A percentile compares a stretch with the other conserved stretches of the same genome.
Conservation (phyloP, 2,888 invertebrate species). For the Heteromyza rotundicornis region DNA sequence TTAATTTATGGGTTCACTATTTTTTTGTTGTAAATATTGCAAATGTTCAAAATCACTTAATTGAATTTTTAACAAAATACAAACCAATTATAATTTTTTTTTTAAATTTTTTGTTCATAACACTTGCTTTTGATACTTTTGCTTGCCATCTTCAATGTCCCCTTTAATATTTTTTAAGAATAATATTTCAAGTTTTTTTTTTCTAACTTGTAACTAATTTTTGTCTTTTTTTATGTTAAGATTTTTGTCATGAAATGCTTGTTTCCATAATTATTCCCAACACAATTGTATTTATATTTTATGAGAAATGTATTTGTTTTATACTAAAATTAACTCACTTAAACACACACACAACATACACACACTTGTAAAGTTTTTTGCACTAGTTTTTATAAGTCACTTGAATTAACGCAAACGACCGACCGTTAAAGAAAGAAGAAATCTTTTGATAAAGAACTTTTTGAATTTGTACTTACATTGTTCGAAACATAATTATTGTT, state of each 20-base stretch:
- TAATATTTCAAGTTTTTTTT: neutral
- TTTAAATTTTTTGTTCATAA: neutral
- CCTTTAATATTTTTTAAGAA: constrained; percentile 11
- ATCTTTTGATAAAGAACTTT: no score
- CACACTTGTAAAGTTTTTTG: constrained; percentile 53
- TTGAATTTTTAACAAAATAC: no score
- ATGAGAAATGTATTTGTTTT: constrained; percentile 22
- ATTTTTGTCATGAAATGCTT: constrained; percentile 28
- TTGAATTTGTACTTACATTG: no score
- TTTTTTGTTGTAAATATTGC: no score
- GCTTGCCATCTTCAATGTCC: neutral
- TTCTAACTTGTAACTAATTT: constrained; percentile 9
- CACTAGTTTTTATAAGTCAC: constrained; percentile 42
- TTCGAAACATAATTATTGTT: neutral
- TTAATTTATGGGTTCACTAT: no score
- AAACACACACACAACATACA: constrained; percentile 29
- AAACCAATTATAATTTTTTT: no score
- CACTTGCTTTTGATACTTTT: constrained; percentile 18
- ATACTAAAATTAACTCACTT: constrained; percentile 19
- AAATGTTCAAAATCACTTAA: no score
- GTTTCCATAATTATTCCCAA: constrained; percentile 21
- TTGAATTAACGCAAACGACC: no score
- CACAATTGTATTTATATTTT: constrained; percentile 18
- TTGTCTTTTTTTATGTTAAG: constrained; percentile 22
- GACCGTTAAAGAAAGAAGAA: no score